A percentile compares a stretch with the other conserved stretches of the same genome.
These are phyloP conservation scores for Hetaerina americana DNA, from an alignment of 1,140 invertebrate species.

Conservation along the genomic window DNA sequence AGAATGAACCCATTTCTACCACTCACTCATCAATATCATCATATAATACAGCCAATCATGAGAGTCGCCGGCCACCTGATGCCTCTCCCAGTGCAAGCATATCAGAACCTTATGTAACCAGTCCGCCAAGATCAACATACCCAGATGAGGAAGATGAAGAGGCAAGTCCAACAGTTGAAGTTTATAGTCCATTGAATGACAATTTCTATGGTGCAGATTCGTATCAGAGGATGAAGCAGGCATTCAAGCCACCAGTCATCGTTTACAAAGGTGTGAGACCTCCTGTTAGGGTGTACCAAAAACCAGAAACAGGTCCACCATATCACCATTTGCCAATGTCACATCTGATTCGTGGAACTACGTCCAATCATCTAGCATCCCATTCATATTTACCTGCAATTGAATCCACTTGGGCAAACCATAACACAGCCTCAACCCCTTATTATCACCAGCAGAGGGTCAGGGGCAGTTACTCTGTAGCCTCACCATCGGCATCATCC, in stretches of 20 bases:
- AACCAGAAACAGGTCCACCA: slow-evolving; percentile 3
- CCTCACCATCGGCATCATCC: background rate
- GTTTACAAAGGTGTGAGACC: slow-evolving; percentile 10
- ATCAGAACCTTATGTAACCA: background rate
- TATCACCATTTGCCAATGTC: background rate
- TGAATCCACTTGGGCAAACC: background rate
- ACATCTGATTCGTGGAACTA: background rate
- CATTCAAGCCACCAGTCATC: slow-evolving; percentile 5
- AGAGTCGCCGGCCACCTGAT: background rate
- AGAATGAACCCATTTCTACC: background rate
- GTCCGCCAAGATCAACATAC: background rate
- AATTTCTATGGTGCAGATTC: no score
- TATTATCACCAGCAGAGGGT: background rate
- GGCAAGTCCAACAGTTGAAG: background rate
- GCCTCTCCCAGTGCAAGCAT: background rate
- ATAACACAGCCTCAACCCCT: background rate
- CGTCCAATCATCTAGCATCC: background rate
- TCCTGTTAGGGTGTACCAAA: slow-evolving; percentile 12
- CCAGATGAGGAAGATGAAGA: background rate
- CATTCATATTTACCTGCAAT: background rate
- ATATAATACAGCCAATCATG: no score
- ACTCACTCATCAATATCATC: background rate
- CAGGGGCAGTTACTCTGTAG: background rate
- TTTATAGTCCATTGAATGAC: background rate
- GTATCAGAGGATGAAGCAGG: background rate